Evolutionary conservation across 64 coral and sea anemone genomes (phyloP), one percentile per base, ranked within the genome.

Genomic region (Montipora capricornis): DNA sequence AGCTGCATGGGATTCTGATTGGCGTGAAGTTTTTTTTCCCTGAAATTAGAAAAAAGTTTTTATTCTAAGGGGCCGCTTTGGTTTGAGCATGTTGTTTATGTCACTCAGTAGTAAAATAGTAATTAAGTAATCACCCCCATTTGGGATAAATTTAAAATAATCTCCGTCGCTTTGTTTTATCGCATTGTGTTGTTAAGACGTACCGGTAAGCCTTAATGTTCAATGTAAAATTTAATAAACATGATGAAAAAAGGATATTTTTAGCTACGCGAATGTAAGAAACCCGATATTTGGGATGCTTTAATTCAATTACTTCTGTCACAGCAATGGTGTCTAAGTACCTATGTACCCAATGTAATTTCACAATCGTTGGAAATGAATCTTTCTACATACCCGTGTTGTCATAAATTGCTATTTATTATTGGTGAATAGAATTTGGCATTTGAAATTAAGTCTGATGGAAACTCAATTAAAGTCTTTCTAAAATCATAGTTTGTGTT

Each of bases 351-450:
- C 8, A 20, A n/a, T 22, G 17, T 19, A 71, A 71, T 24, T 3
- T 71, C 68, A 71, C 68, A 15, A 4, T 9, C 68, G 20, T 24
- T 24, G 5, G 68, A 22, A 29, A 6, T 71, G 68, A 71, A 15
- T 15, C 5, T 5, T 24, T 20, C 14, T 9, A 71, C 68, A 20
- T 6, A 5, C 19, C 0, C 5, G 5, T 45, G 74, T 46, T 14
- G 24, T 76, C 5, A 76, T 76, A 46, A 76, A 46, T 76, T 45
- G 37, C 29, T 76, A 76, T 76, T 76, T 76, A 76, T 76, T 76
- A 46, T 76, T 12, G 4, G 24, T 13, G 71, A 11, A 76, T 44
- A 45, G 74, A 45, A 26, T 5, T 45, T 46, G 3, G 74, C 70
- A 15, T 14, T 64, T 15, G 19, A 71, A 4, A 7, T 76, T 8